A percentile compares a stretch with the other conserved stretches of the same genome.
These are phyloP conservation scores for Gonocerus acuteangulatus DNA, from an alignment of 2,888 invertebrate genomes.

Conservation along the genomic window DNA sequence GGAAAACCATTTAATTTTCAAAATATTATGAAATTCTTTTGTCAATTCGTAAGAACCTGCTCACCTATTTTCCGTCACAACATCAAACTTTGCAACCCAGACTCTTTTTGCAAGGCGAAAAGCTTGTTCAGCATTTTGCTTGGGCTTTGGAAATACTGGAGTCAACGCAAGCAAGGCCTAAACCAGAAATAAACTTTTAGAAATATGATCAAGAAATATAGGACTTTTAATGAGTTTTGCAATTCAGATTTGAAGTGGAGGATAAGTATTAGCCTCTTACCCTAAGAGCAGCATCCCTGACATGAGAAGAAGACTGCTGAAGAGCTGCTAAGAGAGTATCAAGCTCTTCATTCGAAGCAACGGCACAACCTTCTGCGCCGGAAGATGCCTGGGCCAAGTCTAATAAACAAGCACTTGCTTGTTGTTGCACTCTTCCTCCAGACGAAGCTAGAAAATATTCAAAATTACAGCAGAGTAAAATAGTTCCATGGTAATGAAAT, in stretches of 20 bases:
- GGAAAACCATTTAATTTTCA: too few relatives aligned
- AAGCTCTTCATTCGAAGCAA: conserved; percentile 62
- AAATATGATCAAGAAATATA: neutral
- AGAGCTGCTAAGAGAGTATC: conserved; percentile 66
- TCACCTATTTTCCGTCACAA: conserved; percentile 62
- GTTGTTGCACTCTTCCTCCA: conserved; percentile 63
- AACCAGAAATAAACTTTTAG: conserved; percentile 25
- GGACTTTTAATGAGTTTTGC: neutral
- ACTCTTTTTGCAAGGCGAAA: conserved; percentile 62
- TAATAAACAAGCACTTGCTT: conserved; percentile 69
- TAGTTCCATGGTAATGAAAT: neutral
- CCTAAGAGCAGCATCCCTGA: conserved; percentile 72
- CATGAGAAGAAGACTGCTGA: conserved; percentile 59
- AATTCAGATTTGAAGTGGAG: too few relatives aligned
- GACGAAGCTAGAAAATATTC: conserved; percentile 51
- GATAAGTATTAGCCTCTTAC: conserved; percentile 31
- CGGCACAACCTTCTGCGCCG: conserved; percentile 56
- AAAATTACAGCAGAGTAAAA: too few relatives aligned
- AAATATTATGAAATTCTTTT: too few relatives aligned
- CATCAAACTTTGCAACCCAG: conserved; percentile 78
- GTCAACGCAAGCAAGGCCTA: conserved; percentile 57
- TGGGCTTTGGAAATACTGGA: conserved; percentile 54
- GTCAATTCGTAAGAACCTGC: too few relatives aligned
- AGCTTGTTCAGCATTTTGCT: conserved; percentile 50
- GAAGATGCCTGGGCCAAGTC: conserved; percentile 70